Percentiles rank a stretch among this genome's conserved stretches.
These are phyloP conservation scores for Dynastes tityus DNA, from an alignment of 2,888 invertebrate genomes.

Conservation along the genomic window DNA sequence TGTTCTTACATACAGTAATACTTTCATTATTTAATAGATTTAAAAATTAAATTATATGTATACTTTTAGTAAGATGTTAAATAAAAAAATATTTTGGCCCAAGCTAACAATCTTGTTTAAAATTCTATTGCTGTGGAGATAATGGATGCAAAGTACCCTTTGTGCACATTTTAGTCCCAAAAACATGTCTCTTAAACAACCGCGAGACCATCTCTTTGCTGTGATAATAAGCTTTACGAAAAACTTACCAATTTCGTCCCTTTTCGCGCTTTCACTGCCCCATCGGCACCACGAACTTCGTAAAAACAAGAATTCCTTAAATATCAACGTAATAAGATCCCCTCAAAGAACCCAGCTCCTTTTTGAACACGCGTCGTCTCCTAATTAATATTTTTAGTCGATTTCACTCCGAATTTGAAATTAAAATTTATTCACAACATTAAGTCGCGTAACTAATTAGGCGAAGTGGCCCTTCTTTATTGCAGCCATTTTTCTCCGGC, in stretches of 20 bases:
- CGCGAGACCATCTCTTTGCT: too few relatives aligned
- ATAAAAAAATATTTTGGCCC: too few relatives aligned
- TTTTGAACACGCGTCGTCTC: background rate
- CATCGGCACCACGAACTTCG: too few relatives aligned
- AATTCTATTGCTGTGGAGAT: too few relatives aligned
- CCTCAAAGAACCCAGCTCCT: background rate
- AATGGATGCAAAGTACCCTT: too few relatives aligned
- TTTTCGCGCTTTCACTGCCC: background rate
- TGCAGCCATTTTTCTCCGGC: slow-evolving; percentile 38
- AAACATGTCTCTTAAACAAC: too few relatives aligned
- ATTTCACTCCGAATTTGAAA: slow-evolving; percentile 44
- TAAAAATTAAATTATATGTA: too few relatives aligned
- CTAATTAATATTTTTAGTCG: slow-evolving; percentile 42
- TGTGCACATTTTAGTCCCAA: too few relatives aligned
- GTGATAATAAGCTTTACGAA: background rate
- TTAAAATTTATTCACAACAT: slow-evolving; percentile 48
- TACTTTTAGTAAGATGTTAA: too few relatives aligned
- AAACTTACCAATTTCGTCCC: background rate
- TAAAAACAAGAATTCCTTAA: slow-evolving; percentile 22
- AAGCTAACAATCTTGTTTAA: too few relatives aligned
- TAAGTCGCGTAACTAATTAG: slow-evolving; percentile 44
- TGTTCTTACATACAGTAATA: too few relatives aligned
- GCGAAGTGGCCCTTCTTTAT: slow-evolving; percentile 38
- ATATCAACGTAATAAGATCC: slow-evolving; percentile 30
- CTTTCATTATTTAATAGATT: too few relatives aligned